phyloP scores from a whole-genome alignment of 2,888 invertebrate species.

The Acanthococcus lagerstroemiae region DNA sequence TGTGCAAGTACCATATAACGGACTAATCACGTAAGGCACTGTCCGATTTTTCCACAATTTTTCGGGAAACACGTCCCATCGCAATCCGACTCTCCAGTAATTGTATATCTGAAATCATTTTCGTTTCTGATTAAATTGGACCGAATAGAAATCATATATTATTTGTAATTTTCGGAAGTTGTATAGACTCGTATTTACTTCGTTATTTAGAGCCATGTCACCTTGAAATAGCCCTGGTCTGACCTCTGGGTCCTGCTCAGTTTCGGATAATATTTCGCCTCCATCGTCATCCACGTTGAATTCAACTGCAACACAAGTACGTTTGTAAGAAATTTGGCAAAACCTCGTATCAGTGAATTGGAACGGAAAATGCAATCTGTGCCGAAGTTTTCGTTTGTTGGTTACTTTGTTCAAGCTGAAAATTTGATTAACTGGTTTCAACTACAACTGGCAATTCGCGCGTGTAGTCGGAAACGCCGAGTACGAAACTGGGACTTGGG shows the following conservation, averaged over 20 bases:
- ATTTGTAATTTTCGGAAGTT: neutral
- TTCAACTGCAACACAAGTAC: slow-evolving; percentile 19
- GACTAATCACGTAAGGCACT: slow-evolving; percentile 56
- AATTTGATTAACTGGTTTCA: too few relatives aligned
- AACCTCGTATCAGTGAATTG: too few relatives aligned
- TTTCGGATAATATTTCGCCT: slow-evolving; percentile 26
- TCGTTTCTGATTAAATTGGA: neutral
- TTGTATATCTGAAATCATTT: slow-evolving; percentile 44
- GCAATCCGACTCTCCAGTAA: slow-evolving; percentile 52
- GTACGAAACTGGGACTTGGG: too few relatives aligned
- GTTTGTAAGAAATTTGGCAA: too few relatives aligned
- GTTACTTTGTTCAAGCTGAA: too few relatives aligned
- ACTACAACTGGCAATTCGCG: too few relatives aligned
- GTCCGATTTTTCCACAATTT: slow-evolving; percentile 55
- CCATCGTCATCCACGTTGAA: slow-evolving; percentile 34
- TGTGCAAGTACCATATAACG: slow-evolving; percentile 46
- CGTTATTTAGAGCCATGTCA: slow-evolving; percentile 56
- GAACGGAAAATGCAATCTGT: too few relatives aligned
- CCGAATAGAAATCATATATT: neutral
- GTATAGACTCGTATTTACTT: slow-evolving; percentile 37
- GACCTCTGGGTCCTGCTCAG: slow-evolving; percentile 53
- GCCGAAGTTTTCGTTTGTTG: too few relatives aligned
- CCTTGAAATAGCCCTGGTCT: slow-evolving; percentile 57
- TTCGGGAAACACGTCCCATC: slow-evolving; percentile 55
- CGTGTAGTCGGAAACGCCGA: too few relatives aligned